Conservation (phyloP, 2,113 vertebrate genomes). For the Terrapene triunguis region DNA sequence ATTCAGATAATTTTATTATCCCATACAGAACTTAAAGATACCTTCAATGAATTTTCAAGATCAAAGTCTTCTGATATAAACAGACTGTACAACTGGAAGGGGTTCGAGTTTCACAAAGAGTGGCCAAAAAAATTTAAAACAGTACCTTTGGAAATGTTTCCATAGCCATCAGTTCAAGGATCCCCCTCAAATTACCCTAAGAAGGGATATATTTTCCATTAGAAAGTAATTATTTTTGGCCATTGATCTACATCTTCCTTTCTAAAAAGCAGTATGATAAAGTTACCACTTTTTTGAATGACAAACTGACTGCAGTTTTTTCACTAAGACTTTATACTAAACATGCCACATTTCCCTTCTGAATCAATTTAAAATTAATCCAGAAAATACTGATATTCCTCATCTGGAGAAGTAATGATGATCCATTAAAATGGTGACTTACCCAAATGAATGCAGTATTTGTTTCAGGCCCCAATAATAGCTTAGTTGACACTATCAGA, state of each 20-base stretch:
- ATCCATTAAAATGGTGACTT: not conserved
- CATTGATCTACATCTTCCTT: not conserved
- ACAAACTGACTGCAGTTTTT: not conserved
- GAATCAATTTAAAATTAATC: constrained; percentile 5
- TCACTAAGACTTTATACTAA: not conserved
- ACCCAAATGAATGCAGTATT: not conserved
- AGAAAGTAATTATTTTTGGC: not conserved
- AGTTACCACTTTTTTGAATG: not conserved
- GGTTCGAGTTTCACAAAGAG: not conserved
- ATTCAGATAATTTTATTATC: not conserved
- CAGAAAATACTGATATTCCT: not conserved
- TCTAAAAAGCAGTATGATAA: not conserved
- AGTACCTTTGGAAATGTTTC: not conserved
- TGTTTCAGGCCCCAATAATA: not conserved
- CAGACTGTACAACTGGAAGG: not conserved
- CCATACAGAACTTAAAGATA: not conserved
- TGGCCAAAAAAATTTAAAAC: not conserved
- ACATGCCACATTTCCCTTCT: not conserved
- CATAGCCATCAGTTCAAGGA: not conserved
- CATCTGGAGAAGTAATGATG: not conserved
- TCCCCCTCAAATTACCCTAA: not conserved
- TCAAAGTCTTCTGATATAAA: not conserved
- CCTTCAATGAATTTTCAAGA: not conserved
- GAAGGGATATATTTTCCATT: not conserved
- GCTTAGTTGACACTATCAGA: not conserved